Evolutionary conservation across 2,797 vertebrate species (phyloP).

Genomic region (Mallotus villosus): DNA sequence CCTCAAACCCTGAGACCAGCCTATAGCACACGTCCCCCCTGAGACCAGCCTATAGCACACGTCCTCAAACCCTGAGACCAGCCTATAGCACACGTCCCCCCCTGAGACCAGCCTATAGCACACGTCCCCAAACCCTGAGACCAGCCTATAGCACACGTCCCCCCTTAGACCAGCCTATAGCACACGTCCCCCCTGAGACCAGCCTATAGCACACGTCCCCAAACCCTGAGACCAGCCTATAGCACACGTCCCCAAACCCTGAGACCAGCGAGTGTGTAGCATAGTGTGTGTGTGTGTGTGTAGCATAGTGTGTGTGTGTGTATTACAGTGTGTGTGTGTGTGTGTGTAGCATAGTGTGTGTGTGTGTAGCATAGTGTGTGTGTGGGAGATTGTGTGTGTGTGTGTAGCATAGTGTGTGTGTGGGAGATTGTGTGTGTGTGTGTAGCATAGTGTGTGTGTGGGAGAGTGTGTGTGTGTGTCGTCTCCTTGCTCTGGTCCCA

Average conservation of each 20-base stretch:
- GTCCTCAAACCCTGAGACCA: not conserved
- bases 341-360: not conserved
- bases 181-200: no score
- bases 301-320: not conserved
- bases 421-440: not conserved
- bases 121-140: not conserved
- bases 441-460: not conserved
- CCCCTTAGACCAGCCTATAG: not conserved
- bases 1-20: not conserved
- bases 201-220: not conserved
- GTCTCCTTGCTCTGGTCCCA: slow-evolving; percentile 16
- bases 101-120: not conserved
- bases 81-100: not conserved
- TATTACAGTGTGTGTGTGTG: no score
- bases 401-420: not conserved
- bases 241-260: not conserved
- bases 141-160: no score
- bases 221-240: not conserved
- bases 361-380: not conserved
- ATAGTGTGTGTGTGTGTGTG: no score
- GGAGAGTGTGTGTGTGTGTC: not conserved
- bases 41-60: not conserved
- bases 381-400: not conserved
- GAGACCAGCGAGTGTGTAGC: no score
- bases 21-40: no score